Conservation (phyloP, 2,113 vertebrate species). For the Collichthys lucidus region DNA sequence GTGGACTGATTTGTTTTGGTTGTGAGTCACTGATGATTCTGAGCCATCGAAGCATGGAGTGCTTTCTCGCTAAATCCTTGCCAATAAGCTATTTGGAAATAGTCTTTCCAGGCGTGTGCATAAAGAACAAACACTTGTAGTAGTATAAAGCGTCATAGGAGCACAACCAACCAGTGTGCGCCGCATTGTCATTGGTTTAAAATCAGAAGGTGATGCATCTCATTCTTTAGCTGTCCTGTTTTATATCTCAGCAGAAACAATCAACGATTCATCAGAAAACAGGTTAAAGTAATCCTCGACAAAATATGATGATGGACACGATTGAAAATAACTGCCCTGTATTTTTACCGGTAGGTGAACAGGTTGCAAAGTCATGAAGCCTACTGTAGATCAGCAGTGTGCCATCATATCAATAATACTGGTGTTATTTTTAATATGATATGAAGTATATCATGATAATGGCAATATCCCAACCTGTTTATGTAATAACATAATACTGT, state of each 20-base stretch:
- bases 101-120: conserved; percentile 27
- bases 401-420: too few relatives aligned
- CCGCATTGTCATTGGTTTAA: background rate
- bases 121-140: conserved; percentile 49
- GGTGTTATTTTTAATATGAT: too few relatives aligned
- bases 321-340: background rate
- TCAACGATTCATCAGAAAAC: background rate
- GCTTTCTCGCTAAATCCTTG: conserved; percentile 45
- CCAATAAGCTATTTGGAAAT: conserved; percentile 53
- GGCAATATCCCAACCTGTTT: too few relatives aligned
- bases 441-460: too few relatives aligned
- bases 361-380: background rate
- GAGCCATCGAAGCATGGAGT: conserved; percentile 29
- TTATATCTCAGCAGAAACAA: background rate
- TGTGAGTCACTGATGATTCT: conserved; percentile 70
- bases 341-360: background rate
- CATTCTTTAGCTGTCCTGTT: conserved; percentile 3
- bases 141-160: conserved; percentile 35
- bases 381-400: too few relatives aligned
- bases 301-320: background rate
- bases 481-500: too few relatives aligned
- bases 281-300: too few relatives aligned
- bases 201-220: background rate
- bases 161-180: conserved; percentile 2
- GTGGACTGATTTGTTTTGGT: conserved; percentile 66